Conservation (phyloP, 1,140 invertebrate species). For the Atopsyche davidsoni region DNA sequence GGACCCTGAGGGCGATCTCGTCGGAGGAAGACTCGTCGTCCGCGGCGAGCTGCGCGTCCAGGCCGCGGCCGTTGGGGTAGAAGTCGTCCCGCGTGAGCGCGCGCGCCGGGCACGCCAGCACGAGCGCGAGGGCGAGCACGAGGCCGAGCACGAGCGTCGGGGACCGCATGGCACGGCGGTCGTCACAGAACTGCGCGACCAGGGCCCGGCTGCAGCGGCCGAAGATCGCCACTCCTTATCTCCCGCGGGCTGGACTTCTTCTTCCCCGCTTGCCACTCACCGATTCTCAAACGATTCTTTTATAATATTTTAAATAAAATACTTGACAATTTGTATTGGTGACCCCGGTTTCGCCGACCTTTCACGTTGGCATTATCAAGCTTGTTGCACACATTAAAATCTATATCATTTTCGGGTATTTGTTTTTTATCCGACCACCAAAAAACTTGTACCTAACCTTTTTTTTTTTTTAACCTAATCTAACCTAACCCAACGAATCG, state of each 20-base stretch:
- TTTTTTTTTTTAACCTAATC: no score
- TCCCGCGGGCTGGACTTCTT: background rate
- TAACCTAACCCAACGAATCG: no score
- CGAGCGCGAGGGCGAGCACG: constrained; percentile 29
- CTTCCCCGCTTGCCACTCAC: constrained; percentile 1
- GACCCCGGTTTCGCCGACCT: no score
- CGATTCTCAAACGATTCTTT: constrained; percentile 1
- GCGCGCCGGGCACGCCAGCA: constrained; percentile 38
- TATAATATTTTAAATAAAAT: constrained; percentile 2
- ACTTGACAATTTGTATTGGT: constrained; percentile 4
- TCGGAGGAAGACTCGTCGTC: constrained; percentile 45
- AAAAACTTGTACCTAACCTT: no score
- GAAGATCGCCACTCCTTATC: background rate
- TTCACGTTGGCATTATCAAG: no score
- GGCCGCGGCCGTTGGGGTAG: constrained; percentile 38
- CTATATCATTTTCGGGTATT: no score
- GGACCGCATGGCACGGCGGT: constrained; percentile 38
- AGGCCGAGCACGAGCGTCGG: constrained; percentile 31
- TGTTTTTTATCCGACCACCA: no score
- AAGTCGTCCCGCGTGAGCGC: constrained; percentile 28
- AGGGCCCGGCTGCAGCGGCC: background rate
- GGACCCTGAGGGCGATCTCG: constrained; percentile 47
- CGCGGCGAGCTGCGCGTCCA: constrained; percentile 39
- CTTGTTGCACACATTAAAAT: no score
- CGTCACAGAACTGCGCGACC: constrained; percentile 10